Evolutionary conservation across 2,888 invertebrate species (phyloP).

Genomic region (Ophion costatus): DNA sequence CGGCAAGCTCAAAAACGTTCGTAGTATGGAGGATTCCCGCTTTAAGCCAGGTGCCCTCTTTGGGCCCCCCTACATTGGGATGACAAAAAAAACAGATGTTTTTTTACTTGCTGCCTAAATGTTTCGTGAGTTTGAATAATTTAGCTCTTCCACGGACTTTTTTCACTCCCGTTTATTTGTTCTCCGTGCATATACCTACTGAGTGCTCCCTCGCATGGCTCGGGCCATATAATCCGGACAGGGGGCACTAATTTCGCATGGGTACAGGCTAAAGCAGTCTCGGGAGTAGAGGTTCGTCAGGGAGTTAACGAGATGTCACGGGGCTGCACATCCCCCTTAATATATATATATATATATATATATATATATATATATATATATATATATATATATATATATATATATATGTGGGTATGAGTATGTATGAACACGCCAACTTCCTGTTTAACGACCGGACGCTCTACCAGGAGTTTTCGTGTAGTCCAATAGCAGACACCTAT

Average conservation of each 20-base stretch:
- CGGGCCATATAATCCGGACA: conserved; percentile 19
- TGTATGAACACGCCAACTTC: conserved; percentile 60
- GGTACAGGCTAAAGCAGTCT: conserved; percentile 52
- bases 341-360: neutral
- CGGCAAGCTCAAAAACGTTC: no score
- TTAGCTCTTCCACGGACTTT: conserved; percentile 59
- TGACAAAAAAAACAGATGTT: conserved; percentile 43
- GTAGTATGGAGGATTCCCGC: no score
- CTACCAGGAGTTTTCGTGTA: conserved; percentile 47
- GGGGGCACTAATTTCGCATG: conserved; percentile 65
- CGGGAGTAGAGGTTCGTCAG: conserved; percentile 68
- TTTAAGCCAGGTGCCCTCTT: no score
- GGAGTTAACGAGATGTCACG: conserved; percentile 69
- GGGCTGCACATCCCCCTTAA: conserved; percentile 46
- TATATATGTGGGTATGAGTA: neutral
- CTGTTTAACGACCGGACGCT: conserved; percentile 64
- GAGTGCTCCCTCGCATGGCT: conserved; percentile 30
- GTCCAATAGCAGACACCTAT: conserved; percentile 64
- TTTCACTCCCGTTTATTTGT: conserved; percentile 38
- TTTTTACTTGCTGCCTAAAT: conserved; percentile 64
- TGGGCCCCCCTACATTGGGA: no score
- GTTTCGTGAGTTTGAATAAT: conserved; percentile 71
- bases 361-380: neutral
- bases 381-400: no score
- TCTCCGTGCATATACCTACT: conserved; percentile 19